Evolutionary conservation across 2,888 invertebrate species (phyloP), one percentile per base, ranked within the genome.

Genomic region (Criorhina ranunculi): DNA sequence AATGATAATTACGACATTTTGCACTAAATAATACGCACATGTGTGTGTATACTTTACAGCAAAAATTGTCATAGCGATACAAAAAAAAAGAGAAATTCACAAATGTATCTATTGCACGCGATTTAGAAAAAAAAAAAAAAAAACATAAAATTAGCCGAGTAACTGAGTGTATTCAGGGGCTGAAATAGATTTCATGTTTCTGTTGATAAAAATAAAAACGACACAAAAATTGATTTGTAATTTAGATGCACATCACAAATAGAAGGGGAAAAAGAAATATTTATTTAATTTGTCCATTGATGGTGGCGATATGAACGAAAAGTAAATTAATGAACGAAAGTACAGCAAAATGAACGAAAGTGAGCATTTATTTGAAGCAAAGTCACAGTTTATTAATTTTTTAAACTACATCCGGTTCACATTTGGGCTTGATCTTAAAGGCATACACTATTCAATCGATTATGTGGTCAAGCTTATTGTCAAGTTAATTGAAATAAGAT

Each of bases 181-280:
- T 64, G 49, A 83, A 79, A 79, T 79, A 79, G 79, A 83, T 64
- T 83, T 79, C 62, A 67, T 79, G 73, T 83, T 73, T 73, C 46
- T 49, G 62, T 67, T 73, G 79, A 69, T 79, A 83, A 79, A 79
- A 73, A 83, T 69, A 83, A 72, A 72, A 49, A 44, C 70, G 55
- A 60, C 66, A 77, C 19, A 53, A 72, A 78, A 51, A 82, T 82
- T 82, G 72, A 78, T 82, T 82, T 78, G 59, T 60, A 53, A 60
- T 72, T 72, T 46, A 53, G 49, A 53, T 70, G 70, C 35, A 31
- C 40, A 24, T 1, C 24, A 24, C 24, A 24, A 24, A n/a, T 33
- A 35, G 37, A 37, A 15, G 37, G 3, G 19, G 37, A 35, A 19
- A 35, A 46, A 60, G 19, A 19, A 31, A 17, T 31, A 59, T 72